Evolutionary conservation across 2,113 vertebrate species (phyloP), one percentile per base, ranked within the genome.

Genomic region (Paedocypris sp.): DNA sequence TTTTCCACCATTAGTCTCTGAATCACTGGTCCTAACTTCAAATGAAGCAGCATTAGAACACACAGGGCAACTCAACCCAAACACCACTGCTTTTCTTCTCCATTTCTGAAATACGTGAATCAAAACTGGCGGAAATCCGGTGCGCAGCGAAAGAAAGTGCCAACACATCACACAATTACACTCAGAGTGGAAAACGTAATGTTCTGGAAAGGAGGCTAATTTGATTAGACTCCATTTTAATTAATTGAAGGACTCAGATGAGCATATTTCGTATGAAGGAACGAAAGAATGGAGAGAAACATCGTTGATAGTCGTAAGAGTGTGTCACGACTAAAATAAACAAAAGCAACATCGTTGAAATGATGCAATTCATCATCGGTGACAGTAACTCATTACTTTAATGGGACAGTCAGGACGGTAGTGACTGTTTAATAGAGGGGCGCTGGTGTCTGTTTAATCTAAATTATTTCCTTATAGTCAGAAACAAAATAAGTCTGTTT

Each of bases 331-430:
- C 62, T 66, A 60, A 74, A 79, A 74, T 60, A 77, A 78, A 79
- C 75, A 77, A 70, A 64, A 75, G 69, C 72, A 69, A 71, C 70
- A 74, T 67, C 76, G 77, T 74, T 68, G 68, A 78, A 78, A 82
- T 81, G 74, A 82, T 75, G 74, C 78, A 81, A 82, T 83, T 80
- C 82, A 77, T 75, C 70, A 70, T 31, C 51, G 78, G 65, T 74
- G 72, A 73, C 70, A 76, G 67, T 74, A 76, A 79, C 43, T 75
- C 81, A 76, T 85, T 82, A 83, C 71, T 78, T 72, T 85, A 83
- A 85, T 83, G 79, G 74, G 70, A 56, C 78, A 81, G 75, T 76
- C 69, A 70, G 36, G 60, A 74, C 5, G 16, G 25, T 78, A 79
- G 54, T 22, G 39, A 58, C 38, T 58, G 26, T 45, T 31, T 58